These are phyloP conservation scores for Helicolenus hilgendorfi DNA, from an alignment of 2,797 vertebrate genomes.

Conservation along the genomic window DNA sequence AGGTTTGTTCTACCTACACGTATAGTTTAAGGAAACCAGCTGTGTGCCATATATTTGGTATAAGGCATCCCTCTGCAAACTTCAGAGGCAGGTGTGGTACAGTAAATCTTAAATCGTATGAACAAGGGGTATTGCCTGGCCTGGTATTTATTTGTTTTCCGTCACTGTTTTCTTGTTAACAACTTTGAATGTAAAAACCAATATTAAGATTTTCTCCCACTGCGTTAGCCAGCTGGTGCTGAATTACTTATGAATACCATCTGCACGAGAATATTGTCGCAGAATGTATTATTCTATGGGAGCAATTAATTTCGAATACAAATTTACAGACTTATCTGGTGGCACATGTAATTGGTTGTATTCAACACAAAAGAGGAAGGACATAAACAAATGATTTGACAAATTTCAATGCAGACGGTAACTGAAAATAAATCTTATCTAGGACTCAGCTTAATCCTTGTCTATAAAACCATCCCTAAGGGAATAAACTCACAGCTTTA, in stretches of 20 bases:
- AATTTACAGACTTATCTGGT: conserved; percentile 41
- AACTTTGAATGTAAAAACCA: not conserved
- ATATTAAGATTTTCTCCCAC: not conserved
- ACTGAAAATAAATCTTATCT: conserved; percentile 46
- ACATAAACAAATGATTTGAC: conserved; percentile 15
- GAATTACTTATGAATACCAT: conserved; percentile 10
- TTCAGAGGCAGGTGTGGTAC: conserved; percentile 36
- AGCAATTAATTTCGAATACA: conserved; percentile 40
- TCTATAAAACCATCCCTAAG: conserved; percentile 59
- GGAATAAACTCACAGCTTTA: conserved; percentile 71
- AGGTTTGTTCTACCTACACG: conserved; percentile 9
- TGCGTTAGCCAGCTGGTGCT: not conserved
- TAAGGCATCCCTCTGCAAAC: conserved; percentile 63
- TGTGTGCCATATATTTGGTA: conserved; percentile 42
- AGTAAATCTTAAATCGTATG: not conserved
- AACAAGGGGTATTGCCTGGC: not conserved
- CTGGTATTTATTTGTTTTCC: conserved; percentile 3
- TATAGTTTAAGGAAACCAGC: conserved; percentile 24
- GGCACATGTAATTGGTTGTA: conserved; percentile 54
- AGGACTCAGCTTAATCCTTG: conserved; percentile 45
- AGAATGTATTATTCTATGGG: conserved; percentile 17
- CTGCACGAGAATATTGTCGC: not conserved
- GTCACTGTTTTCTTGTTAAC: not conserved
- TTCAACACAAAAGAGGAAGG: conserved; percentile 31
- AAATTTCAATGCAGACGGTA: conserved; percentile 40